phyloP scores from a whole-genome alignment of 2,888 invertebrate genomes.

The Adelphocoris suturalis region DNA sequence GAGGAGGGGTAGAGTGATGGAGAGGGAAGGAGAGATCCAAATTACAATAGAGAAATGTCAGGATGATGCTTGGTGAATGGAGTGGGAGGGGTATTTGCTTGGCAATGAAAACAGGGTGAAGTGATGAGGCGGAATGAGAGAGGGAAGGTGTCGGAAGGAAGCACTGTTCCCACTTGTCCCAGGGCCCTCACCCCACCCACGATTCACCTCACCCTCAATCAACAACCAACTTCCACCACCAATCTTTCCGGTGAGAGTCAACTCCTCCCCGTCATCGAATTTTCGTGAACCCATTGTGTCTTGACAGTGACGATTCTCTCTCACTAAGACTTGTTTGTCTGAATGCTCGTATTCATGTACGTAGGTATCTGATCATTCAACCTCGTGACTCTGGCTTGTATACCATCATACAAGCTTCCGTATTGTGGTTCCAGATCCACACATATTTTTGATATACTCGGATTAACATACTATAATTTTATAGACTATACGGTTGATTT shows the following conservation, averaged over 20 bases:
- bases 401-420: too few species aligned
- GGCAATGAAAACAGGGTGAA: not conserved
- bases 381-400: too few species aligned
- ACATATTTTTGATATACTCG: too few species aligned
- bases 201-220: not conserved
- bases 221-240: constrained; percentile 21
- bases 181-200: not conserved
- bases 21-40: not conserved
- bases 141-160: constrained; percentile 23
- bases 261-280: not conserved
- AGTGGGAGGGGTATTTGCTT: not conserved
- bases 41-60: not conserved
- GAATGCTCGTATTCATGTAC: too few species aligned
- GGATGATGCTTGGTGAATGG: not conserved
- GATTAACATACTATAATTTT: too few species aligned
- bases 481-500: too few species aligned
- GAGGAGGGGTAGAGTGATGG: not conserved
- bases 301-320: not conserved
- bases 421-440: too few species aligned
- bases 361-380: too few species aligned
- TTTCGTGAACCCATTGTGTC: not conserved
- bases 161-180: constrained; percentile 39
- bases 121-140: constrained; percentile 31
- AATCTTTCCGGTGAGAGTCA: not conserved
- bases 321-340: too few species aligned